Evolutionary conservation across 2,113 vertebrate genomes (phyloP), one percentile per base, ranked within the genome.

Genomic region (Psittacus erithacus): DNA sequence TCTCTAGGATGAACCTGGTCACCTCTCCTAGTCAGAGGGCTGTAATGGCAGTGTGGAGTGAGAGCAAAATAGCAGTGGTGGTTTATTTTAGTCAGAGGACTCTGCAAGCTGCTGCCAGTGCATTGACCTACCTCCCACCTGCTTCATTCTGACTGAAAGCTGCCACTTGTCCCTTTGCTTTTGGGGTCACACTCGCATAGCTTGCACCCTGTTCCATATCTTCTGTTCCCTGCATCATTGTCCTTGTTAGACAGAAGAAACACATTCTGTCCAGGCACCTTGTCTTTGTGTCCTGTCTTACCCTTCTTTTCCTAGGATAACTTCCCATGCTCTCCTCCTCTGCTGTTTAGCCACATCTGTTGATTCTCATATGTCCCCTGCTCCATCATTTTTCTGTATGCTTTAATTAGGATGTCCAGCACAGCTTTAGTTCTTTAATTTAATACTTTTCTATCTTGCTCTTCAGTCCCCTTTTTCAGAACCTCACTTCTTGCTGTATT

Each of bases 341-440:
- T 11, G 5, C 47, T 83, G 55, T 85, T 90, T 77, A 52, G 91
- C 52, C 52, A 62, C 25, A 41, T 80, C 41, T 29, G 6, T 74
- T 9, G 0, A 57, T 87, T 49, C 33, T 82, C 2, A 5, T 20
- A 1, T 73, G 52, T 50, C 31, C 24, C 53, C 11, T 63, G 43
- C 38, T 80, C 41, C 52, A 38, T 70, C 24, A 3, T 73, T 89
- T 63, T 17, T 80, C 59, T 81, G 13, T 85, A 46, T 41, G 27
- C 67, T 88, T 88, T 86, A 87, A 94, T 91, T 92, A 80, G n/a
- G 25, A 80, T 47, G 39, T 85, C 74, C 55, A 1, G 55, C 49
- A 90, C 53, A 74, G 64, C 20, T 90, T 90, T 75, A 68, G 27
- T 84, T 94, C 29, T 82, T 94, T 96, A 84, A 94, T 95, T 93